These are phyloP conservation scores for Daboia siamensis DNA, from an alignment of 2,113 vertebrate genomes.

Conservation along the genomic window DNA sequence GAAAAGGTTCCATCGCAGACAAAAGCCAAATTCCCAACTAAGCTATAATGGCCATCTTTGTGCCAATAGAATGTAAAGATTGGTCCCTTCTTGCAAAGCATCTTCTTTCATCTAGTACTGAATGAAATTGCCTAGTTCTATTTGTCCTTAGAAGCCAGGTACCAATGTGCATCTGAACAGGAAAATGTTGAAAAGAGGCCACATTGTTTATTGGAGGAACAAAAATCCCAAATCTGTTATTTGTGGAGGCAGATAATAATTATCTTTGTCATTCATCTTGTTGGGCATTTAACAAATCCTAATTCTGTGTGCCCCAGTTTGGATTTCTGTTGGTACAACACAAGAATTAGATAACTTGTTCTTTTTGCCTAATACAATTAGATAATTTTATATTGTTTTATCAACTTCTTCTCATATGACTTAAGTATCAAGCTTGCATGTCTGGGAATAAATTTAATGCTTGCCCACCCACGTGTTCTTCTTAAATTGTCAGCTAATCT, in stretches of 20 bases:
- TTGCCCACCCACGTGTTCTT: conserved; percentile 61
- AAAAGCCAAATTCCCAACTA: not conserved
- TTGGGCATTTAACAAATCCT: conserved; percentile 32
- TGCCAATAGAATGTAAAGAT: not conserved
- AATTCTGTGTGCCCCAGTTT: conserved; percentile 43
- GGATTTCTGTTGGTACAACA: conserved; percentile 57
- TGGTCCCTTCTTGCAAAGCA: not conserved
- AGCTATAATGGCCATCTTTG: not conserved
- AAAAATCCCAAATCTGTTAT: not conserved
- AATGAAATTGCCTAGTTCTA: not conserved
- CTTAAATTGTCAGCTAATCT: conserved; percentile 64
- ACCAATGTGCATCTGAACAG: not conserved
- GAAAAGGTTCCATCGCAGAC: not conserved
- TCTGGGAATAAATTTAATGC: conserved; percentile 65
- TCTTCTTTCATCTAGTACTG: not conserved
- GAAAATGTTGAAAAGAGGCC: not conserved
- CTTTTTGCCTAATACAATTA: conserved; percentile 63
- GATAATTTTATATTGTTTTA: conserved; percentile 66
- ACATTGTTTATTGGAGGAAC: not conserved
- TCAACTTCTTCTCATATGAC: conserved; percentile 59
- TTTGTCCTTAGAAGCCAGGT: not conserved
- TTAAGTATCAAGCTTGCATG: conserved; percentile 55
- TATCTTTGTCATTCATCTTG: conserved; percentile 26
- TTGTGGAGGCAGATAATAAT: not conserved
- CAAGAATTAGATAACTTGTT: conserved; percentile 60